phyloP scores from a whole-genome alignment of 2,797 vertebrate species.

The Nyctalus aviator region DNA sequence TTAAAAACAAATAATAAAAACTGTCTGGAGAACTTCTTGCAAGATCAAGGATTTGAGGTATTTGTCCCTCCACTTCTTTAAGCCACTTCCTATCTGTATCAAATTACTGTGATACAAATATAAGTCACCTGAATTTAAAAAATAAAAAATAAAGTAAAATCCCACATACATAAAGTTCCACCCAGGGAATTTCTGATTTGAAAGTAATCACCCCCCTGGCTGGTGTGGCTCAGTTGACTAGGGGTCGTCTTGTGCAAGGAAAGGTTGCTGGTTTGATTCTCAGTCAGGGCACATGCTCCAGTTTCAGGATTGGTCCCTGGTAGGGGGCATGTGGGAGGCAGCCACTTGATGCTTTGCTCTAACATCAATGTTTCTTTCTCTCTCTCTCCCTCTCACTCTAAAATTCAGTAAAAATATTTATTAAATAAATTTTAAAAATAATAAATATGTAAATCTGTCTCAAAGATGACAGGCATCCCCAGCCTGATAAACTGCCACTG shows the following conservation, averaged over 20 bases:
- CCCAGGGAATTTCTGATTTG: not conserved
- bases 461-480: not conserved
- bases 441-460: not conserved
- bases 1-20: slow-evolving; percentile 44
- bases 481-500: not conserved
- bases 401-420: too few relatives aligned
- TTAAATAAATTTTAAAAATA: too few relatives aligned
- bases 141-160: not conserved
- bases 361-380: too few relatives aligned
- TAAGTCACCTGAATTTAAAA: slow-evolving; percentile 32
- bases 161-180: not conserved
- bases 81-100: not conserved
- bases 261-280: too few relatives aligned
- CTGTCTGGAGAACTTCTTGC: not conserved
- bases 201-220: not conserved
- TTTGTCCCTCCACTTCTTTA: not conserved
- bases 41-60: slow-evolving; percentile 3
- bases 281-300: too few relatives aligned
- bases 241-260: too few relatives aligned
- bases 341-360: too few relatives aligned
- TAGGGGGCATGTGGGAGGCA: too few relatives aligned
- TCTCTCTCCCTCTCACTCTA: too few relatives aligned
- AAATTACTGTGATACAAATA: slow-evolving; percentile 2
- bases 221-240: too few relatives aligned
- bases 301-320: too few relatives aligned